Evolutionary conservation across 2,113 vertebrate genomes (phyloP), one percentile per base, ranked within the genome.

Genomic region (Puma concolor): DNA sequence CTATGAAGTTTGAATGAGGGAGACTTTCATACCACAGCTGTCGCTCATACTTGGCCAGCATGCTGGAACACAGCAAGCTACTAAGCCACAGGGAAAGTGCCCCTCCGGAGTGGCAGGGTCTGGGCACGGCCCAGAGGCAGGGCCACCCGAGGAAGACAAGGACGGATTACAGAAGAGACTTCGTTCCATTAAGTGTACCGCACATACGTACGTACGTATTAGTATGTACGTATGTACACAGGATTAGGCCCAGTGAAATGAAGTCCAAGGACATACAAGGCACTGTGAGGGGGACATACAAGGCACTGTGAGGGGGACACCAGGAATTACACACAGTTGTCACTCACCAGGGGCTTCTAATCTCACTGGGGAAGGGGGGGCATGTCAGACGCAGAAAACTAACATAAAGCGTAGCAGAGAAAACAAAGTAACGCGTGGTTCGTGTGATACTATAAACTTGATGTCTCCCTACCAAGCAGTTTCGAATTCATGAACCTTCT

Each of bases 21-120:
- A 97, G 92, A 81, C 91, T 86, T 95, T 96, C 97, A 74, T 74
- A 83, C 44, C n/a, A 50, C 77, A 29, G 83, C 13, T 8, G 1
- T 29, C 0, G 50, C 94, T 91, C 64, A 57, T 38, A 88, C 29
- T 66, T 12, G 72, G 85, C 98, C 66, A 67, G 93, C 60, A n/a
- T 0, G 0, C 0, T 31, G 74, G 74, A 98, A 76, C 71, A 60
- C 6, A 19, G 60, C 57, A 64, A 41, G 66, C 89, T n/a, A 41
- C 33, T 7, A 86, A 94, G 27, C 93, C 93, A 44, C 64, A 48
- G 54, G 66, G 64, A 66, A 41, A 64, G 1, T 33, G 63, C 66
- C 88, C 48, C 71, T 54, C 54, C 41, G 19, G 15, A 66, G 76
- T 8, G 64, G 33, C 12, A 48, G 4, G 14, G 57, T 27, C 72